Evolutionary conservation across 2,888 invertebrate genomes (phyloP), one percentile per base, ranked within the genome.

Genomic region (Dynastes maya): DNA sequence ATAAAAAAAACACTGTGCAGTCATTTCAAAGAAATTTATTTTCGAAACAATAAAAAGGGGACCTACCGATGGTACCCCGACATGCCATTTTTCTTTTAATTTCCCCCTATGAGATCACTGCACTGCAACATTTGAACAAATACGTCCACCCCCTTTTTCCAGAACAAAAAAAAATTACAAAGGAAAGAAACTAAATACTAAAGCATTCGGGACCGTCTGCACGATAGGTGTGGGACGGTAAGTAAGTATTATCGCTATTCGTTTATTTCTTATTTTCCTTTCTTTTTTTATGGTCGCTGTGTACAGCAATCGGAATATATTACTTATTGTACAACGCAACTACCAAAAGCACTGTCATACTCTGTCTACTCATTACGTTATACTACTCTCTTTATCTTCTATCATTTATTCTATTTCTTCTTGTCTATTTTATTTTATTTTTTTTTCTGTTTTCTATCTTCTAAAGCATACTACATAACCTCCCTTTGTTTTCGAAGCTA

Each of bases 291-390:
- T 82, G 81, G 79, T 82, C 79, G 79, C 78, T 63, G 55, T 83
- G 82, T 82, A 78, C 79, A 79, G 82, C 80, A 58, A 22, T 22
- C 55, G 80, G 83, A 68, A 80, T 82, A 32, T 55, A 6, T 29
- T 63, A 32, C 32, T 22, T 55, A 55, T 63, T 63, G 32, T 85
- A 87, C 86, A 87, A 87, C 87, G 87, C 87, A 86, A 86, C 87
- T 86, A 87, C 87, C 86, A 85, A 83, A 53, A 85, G 87, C 87
- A 87, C 88, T 87, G 88, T 87, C 87, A 87, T 87, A 85, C 83
- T 85, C 83, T 74, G 22, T 61, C 72, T 74, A 58, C 55, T 53
- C 11, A n/a, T 8, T 65, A 5, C 29, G 8, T 40, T 58, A 58
- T 58, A 5, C 45, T 22, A 22, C 45, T 61, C 61, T 74, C 32